Evolutionary conservation across 2,888 invertebrate genomes (phyloP), one percentile per base, ranked within the genome.

Genomic region (Hypercompe scribonia): DNA sequence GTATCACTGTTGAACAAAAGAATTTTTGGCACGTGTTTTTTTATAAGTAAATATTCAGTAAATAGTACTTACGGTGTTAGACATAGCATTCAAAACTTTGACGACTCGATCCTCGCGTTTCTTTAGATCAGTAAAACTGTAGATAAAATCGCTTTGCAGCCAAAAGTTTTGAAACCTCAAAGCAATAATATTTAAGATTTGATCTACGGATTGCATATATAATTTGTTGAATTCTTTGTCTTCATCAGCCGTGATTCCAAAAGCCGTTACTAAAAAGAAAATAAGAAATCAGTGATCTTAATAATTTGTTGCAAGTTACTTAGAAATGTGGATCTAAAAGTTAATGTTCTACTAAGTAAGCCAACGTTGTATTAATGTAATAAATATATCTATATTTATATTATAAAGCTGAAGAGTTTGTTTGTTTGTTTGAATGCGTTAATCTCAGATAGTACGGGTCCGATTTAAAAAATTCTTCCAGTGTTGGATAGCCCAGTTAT

Each of bases 91-190:
- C 31, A 88, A 72, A 21, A 85, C 75, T 63, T 81, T 79, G 33
- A 87, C 80, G 31, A 83, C 78, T 65, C 79, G 64, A 33, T 87
- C 82, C 39, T 87, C 77, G 34, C 74, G 77, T 70, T 81, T 87
- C 71, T 86, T 87, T 11, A 84, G 61, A 1, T 78, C 72, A 13
- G 82, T 84, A 34, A 84, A 79, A 11, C 78, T 77, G 71, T 84
- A 89, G 8, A 89, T 74, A 1, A 84, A 79, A 0, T 87, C 79
- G 11, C 80, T 79, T 46, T 89, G 86, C 2, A 90, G 71, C 87
- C 89, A 89, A 33, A 86, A 69, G 21, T 80, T 84, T 36, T 82
- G 80, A 71, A 87, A 87, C 63, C 89, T 84, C 33, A 78, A 42
- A 0, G 76, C 83, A 61, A 82, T 81, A 28, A 83, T 79, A 66